A percentile compares a stretch with the other conserved stretches of the same genome.
Evolutionary conservation across 1,140 invertebrate species (phyloP).

Genomic region (Chironomus tepperi): DNA sequence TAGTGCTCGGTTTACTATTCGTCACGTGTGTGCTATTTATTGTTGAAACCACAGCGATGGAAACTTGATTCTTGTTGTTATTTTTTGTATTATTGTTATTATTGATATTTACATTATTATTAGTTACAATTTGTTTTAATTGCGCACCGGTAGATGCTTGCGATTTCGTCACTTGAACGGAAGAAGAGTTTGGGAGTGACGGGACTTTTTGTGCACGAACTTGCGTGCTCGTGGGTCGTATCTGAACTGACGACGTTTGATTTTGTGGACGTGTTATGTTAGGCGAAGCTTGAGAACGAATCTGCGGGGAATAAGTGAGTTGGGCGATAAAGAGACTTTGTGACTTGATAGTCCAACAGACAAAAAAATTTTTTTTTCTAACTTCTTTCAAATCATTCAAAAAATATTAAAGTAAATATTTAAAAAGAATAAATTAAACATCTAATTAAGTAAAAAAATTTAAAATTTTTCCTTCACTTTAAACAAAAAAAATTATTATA

Average conservation of each 20-base stretch:
- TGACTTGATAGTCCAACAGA: not conserved
- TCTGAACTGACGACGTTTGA: not conserved
- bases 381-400: not conserved
- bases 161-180: conserved; percentile 12
- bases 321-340: not conserved
- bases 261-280: not conserved
- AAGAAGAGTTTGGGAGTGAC: not conserved
- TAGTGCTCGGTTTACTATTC: not conserved
- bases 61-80: conserved; percentile 22
- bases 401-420: not conserved
- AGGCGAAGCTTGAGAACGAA: not conserved
- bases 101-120: conserved; percentile 22
- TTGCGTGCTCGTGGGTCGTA: not conserved
- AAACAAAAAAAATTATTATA: too few species aligned
- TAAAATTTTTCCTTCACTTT: not conserved
- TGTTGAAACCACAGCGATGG: conserved; percentile 13
- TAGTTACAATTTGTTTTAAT: conserved; percentile 23
- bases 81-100: conserved; percentile 8
- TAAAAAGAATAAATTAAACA: not conserved
- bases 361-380: not conserved
- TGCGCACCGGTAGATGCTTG: conserved; percentile 6
- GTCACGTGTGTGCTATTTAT: not conserved
- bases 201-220: not conserved
- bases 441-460: not conserved
- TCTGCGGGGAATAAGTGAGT: not conserved